A percentile compares a stretch with the other conserved stretches of the same genome.
These are phyloP conservation scores for Zaprionus camerounensis DNA, from an alignment of 1,140 invertebrate species.

Conservation along the genomic window DNA sequence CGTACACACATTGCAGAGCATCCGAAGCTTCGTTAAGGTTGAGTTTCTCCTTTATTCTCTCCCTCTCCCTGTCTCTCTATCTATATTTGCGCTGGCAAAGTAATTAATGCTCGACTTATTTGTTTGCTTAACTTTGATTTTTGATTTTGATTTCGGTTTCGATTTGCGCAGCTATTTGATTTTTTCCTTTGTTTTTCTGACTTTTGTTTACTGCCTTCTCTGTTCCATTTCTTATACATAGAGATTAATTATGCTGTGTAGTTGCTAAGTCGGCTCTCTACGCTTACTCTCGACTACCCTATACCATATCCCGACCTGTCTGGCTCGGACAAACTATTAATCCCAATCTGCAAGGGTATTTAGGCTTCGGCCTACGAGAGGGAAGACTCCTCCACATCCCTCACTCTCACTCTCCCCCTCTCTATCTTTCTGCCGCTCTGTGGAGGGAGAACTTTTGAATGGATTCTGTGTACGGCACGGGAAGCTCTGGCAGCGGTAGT, in stretches of 20 bases:
- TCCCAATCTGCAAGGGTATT: neutral
- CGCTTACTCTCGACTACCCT: neutral
- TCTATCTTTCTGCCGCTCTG: neutral
- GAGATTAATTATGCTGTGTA: neutral
- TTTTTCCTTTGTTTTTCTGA: neutral
- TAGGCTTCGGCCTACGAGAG: neutral
- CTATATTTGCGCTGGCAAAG: constrained; percentile 27
- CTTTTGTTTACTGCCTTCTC: neutral
- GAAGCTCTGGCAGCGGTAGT: neutral
- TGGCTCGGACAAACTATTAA: neutral
- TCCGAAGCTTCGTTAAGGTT: constrained; percentile 42
- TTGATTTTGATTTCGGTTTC: constrained; percentile 60
- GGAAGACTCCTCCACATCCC: neutral
- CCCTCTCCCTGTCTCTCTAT: constrained; percentile 3
- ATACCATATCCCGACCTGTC: neutral
- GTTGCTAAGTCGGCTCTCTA: neutral
- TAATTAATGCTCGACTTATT: constrained; percentile 23
- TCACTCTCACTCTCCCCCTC: neutral
- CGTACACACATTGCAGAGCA: constrained; percentile 39
- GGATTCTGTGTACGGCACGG: constrained; percentile 4
- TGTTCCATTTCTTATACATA: constrained; percentile 7
- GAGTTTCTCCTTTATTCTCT: constrained; percentile 9
- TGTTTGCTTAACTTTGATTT: constrained; percentile 68
- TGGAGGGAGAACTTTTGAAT: constrained; percentile 5
- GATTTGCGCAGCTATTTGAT: constrained; percentile 16